Conservation (phyloP, 1,140 invertebrate genomes). For the Cyphomyrmex costatus region DNA sequence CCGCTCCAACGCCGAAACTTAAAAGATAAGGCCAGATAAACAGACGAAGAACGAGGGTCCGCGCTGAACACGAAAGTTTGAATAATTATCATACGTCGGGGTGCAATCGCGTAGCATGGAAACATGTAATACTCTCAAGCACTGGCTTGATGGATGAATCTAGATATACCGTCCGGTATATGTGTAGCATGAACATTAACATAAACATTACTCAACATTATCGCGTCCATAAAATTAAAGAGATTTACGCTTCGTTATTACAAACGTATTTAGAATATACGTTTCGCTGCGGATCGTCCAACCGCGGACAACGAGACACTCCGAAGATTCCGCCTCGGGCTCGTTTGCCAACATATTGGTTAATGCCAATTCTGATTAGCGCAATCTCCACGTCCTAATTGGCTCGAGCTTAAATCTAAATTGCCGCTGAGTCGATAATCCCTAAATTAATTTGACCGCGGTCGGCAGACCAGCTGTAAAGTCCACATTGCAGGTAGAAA, state of each 20-base stretch:
- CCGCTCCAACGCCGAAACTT: slow-evolving; percentile 59
- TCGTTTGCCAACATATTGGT: slow-evolving; percentile 33
- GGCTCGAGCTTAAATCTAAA: slow-evolving; percentile 54
- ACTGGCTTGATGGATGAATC: slow-evolving; percentile 50
- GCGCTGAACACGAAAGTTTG: slow-evolving; percentile 63
- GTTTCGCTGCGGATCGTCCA: neutral
- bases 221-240: slow-evolving; percentile 10
- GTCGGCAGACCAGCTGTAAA: neutral
- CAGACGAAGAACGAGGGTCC: slow-evolving; percentile 28
- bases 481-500: slow-evolving; percentile 1
- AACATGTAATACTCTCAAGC: slow-evolving; percentile 26
- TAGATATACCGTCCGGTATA: slow-evolving; percentile 25
- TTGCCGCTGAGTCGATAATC: slow-evolving; percentile 48
- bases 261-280: slow-evolving; percentile 26
- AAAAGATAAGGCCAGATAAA: slow-evolving; percentile 67
- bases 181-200: slow-evolving; percentile 10
- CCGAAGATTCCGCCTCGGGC: slow-evolving; percentile 8
- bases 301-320: neutral
- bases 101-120: slow-evolving; percentile 3
- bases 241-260: slow-evolving; percentile 38
- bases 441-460: slow-evolving; percentile 36
- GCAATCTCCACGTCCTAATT: slow-evolving; percentile 51
- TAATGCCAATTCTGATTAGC: slow-evolving; percentile 49
- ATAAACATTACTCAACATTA: slow-evolving; percentile 54
- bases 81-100: slow-evolving; percentile 68